Base-by-base conservation (phyloP, 1,140 invertebrate species). In the Amphibalanus amphitrite region DNA sequence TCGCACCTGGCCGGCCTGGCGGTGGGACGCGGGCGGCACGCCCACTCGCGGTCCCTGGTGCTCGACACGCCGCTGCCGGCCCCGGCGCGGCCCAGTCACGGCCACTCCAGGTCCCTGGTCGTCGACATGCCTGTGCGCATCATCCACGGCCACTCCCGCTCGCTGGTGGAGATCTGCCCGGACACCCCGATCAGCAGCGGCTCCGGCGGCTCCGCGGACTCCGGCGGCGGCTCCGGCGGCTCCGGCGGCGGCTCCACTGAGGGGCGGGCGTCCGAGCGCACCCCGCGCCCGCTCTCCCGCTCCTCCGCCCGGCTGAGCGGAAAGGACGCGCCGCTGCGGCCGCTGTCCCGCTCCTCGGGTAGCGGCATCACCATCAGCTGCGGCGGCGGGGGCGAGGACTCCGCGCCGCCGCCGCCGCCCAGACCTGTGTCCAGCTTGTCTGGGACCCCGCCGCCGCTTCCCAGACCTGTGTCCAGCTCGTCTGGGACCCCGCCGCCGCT, bases 131-230 rank as follows among this genome's bases (percentile, higher is more conserved):
- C 68, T 10, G 38, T 69, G 3, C 71, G 40, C 29, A 64, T 70
- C 13, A 69, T 33, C 15, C 74, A 75, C 69, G 67, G 69, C 33
- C 74, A 75, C 71, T 73, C 74, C 10, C 28, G 72, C 17, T 74
- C 73, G 59, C 69, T 74, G 40, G 71, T 74, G 68, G 71, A 71
- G 64, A 70, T 29, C 59, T 70, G 64, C 70, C 71, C 72, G 29
- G 69, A 68, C 28, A 28, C 70, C 0, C 73, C 71, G 17, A 69
- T 71, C 38, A 71, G 64, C 29, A 69, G 65, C 38, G 38, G 38
- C 71, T 71, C 70, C 17, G 70, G 72, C 28, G 73, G 73, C 70
- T 69, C 71, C 29, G 71, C 70, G 69, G 1, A 23, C 23, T 20
- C 20, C 23, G 29, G 6, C 1, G 28, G 10, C 28, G 15, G 29